Base-by-base conservation (phyloP, 2,113 vertebrate genomes). In the Phrynosoma blainvillii region DNA sequence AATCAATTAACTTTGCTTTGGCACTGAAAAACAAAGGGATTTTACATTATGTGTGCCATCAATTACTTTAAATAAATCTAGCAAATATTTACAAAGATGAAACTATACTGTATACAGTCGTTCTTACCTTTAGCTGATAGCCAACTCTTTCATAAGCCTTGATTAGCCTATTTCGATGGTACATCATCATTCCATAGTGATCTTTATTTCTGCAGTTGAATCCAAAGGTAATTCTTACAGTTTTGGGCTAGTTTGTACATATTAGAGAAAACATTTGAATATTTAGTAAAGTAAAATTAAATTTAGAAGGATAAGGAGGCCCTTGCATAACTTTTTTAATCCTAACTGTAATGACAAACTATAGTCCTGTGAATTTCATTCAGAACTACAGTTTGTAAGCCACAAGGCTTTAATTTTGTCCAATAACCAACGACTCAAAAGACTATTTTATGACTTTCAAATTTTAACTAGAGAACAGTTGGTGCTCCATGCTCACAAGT, bases 101-200 rank as follows among this genome's bases (percentile, higher is more conserved):
- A 59, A 62, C 23, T 32, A 12, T 75, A 5, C 13, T 66, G 32
- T 75, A 66, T 47, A 27, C 13, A 79, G 7, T 54, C 36, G 42
- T 77, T 86, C 62, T 83, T 93, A 99, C 98, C 97, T 96, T 98
- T 75, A 97, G 95, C 91, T 99, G 99, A 93, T 98, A 99, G 89
- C 98, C 98, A 25, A 99, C 98, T 87, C 97, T 98, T 91, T 99
- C 98, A 13, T 99, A 99, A 59, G 98, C 97, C 96, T 98, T 99
- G 94, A 99, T 99, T 85, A 99, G 98, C 36, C 98, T 97, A 85
- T 99, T 99, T 95, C 96, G 98, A 92, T 99, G 98, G 93, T 99
- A 99, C 98, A 99, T 98, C 99, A 99, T 99, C 87, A 99, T 97
- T 40, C 99, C 99, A 88, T 98, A 99, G 81, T 99, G 98, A 78